Percentiles rank a stretch among this genome's conserved stretches.
These are phyloP conservation scores for Rhineura floridana DNA, from an alignment of 2,113 vertebrate species.

Conservation along the genomic window DNA sequence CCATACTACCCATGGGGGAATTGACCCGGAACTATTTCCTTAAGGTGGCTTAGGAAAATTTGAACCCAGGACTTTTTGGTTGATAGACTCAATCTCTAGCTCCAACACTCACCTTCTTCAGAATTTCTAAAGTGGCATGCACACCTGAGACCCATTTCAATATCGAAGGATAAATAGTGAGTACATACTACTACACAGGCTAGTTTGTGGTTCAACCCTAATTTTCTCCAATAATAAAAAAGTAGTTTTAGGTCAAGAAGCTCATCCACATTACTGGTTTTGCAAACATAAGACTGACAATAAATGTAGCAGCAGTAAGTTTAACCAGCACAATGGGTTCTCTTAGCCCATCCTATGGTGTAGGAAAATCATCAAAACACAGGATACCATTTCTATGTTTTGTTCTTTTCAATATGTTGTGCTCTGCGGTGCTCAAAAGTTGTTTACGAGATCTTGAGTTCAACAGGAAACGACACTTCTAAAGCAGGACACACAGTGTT, in stretches of 20 bases:
- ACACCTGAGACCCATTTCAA: not conserved
- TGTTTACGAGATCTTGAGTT: not conserved
- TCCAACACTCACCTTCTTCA: not conserved
- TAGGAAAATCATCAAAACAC: slow-evolving; percentile 20
- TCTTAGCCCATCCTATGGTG: slow-evolving; percentile 49
- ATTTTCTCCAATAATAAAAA: not conserved
- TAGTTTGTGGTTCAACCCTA: no score
- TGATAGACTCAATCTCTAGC: not conserved
- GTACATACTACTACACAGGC: not conserved
- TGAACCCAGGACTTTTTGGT: not conserved
- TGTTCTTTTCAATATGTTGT: slow-evolving; percentile 42
- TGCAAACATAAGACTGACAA: not conserved
- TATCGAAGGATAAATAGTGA: not conserved
- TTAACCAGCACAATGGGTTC: not conserved
- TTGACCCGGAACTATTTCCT: not conserved
- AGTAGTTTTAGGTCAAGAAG: not conserved
- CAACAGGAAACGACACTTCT: slow-evolving; percentile 7
- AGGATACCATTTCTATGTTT: not conserved
- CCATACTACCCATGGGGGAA: not conserved
- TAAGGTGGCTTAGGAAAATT: not conserved
- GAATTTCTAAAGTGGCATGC: not conserved
- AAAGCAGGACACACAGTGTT: not conserved
- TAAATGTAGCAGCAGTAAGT: not conserved
- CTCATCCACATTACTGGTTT: not conserved
- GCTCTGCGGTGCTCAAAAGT: slow-evolving; percentile 35